These are phyloP conservation scores for Tokudaia muenninki DNA, from an alignment of 2,797 vertebrate genomes.

Conservation along the genomic window DNA sequence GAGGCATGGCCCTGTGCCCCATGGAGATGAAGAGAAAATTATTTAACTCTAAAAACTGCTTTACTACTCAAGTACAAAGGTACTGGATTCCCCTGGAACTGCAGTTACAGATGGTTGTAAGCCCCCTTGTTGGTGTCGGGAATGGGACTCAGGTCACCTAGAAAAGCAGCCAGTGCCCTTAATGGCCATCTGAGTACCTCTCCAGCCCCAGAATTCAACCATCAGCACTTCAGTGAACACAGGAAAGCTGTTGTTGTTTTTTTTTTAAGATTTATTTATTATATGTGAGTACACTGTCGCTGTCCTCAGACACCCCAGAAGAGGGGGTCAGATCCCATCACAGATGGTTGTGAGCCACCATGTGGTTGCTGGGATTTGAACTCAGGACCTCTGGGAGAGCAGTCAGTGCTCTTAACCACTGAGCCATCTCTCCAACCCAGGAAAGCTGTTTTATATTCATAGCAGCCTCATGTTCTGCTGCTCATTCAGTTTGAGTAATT, in stretches of 20 bases:
- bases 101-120: not conserved
- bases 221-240: constrained; percentile 27
- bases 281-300: too few species aligned
- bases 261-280: too few species aligned
- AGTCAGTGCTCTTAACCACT: too few species aligned
- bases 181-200: not conserved
- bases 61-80: not conserved
- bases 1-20: not conserved
- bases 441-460: constrained; percentile 20
- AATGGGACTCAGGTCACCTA: not conserved
- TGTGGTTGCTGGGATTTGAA: too few species aligned
- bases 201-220: not conserved
- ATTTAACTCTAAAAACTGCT: not conserved
- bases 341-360: too few species aligned
- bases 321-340: too few species aligned
- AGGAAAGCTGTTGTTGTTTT: not conserved
- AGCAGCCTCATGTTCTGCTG: not conserved
- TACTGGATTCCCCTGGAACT: not conserved
- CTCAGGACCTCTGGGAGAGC: too few species aligned
- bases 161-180: not conserved
- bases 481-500: not conserved
- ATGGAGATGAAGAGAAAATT: not conserved
- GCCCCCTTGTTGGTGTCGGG: not conserved
- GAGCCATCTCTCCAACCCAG: not conserved
- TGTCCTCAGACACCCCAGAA: too few species aligned